phyloP scores from a whole-genome alignment of 2,888 invertebrate species.

The Idaea dimidiata region DNA sequence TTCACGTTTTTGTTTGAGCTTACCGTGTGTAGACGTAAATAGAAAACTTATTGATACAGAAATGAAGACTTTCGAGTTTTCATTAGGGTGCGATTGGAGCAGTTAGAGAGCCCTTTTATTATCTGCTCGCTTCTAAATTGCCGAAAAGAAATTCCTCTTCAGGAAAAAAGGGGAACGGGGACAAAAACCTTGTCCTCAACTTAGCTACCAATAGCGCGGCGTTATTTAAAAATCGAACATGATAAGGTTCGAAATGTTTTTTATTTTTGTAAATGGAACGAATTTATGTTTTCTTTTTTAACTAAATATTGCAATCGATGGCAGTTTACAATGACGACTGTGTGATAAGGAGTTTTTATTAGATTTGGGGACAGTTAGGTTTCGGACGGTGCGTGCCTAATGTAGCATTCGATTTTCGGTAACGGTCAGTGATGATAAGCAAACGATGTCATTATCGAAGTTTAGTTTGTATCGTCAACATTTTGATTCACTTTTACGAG shows the following conservation, averaged over 20 bases:
- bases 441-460: slow-evolving; percentile 77
- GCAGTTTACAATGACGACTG: slow-evolving; percentile 63
- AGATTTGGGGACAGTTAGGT: slow-evolving; percentile 58
- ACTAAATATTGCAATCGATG: slow-evolving; percentile 73
- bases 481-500: slow-evolving; percentile 43
- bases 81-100: slow-evolving; percentile 77
- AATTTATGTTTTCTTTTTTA: slow-evolving; percentile 73
- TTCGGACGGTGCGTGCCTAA: slow-evolving; percentile 74
- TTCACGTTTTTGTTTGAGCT: slow-evolving; percentile 37
- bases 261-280: slow-evolving; percentile 75
- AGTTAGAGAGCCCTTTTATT: slow-evolving; percentile 82
- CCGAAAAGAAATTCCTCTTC: slow-evolving; percentile 76
- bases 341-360: slow-evolving; percentile 76
- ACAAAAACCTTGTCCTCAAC: slow-evolving; percentile 74
- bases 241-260: slow-evolving; percentile 76
- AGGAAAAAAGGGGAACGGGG: slow-evolving; percentile 70
- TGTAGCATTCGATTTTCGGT: slow-evolving; percentile 78
- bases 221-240: slow-evolving; percentile 80
- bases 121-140: slow-evolving; percentile 79
- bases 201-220: slow-evolving; percentile 72
- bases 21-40: slow-evolving; percentile 47
- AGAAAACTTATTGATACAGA: slow-evolving; percentile 70
- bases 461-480: slow-evolving; percentile 69
- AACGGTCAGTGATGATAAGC: slow-evolving; percentile 81
- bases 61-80: slow-evolving; percentile 75